Conservation (phyloP, 1,140 invertebrate species). For the Rhysida immarginata region DNA sequence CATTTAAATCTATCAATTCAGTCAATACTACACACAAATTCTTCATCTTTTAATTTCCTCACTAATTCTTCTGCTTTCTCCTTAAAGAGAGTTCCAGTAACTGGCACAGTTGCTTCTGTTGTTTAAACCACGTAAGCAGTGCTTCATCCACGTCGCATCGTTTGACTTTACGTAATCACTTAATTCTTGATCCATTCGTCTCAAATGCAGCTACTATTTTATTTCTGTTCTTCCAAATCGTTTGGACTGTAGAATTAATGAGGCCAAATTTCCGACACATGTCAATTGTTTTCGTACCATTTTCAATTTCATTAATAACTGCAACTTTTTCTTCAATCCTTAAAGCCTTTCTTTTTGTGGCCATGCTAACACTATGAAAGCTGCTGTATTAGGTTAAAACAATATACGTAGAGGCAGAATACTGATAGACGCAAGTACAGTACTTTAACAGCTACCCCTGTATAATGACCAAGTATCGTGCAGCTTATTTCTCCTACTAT, state of each 20-base stretch:
- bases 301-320: not conserved
- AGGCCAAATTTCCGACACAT: not conserved
- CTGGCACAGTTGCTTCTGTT: slow-evolving; percentile 8
- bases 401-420: no score
- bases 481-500: no score
- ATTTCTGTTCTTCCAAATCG: slow-evolving; percentile 2
- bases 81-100: slow-evolving; percentile 15
- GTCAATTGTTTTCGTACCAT: not conserved
- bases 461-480: no score
- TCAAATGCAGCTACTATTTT: slow-evolving; percentile 3
- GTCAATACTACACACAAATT: no score
- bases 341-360: not conserved
- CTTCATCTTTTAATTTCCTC: slow-evolving; percentile 12
- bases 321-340: no score
- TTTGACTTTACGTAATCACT: not conserved
- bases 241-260: not conserved
- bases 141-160: slow-evolving; percentile 17
- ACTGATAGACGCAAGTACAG: no score
- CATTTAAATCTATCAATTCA: slow-evolving; percentile 19
- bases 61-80: slow-evolving; percentile 18
- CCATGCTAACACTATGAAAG: no score
- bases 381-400: no score
- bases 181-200: not conserved
- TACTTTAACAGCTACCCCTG: no score
- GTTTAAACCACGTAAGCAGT: slow-evolving; percentile 18